Evolutionary conservation across 2,888 invertebrate species (phyloP).

Genomic region (Leucophenga montana): DNA sequence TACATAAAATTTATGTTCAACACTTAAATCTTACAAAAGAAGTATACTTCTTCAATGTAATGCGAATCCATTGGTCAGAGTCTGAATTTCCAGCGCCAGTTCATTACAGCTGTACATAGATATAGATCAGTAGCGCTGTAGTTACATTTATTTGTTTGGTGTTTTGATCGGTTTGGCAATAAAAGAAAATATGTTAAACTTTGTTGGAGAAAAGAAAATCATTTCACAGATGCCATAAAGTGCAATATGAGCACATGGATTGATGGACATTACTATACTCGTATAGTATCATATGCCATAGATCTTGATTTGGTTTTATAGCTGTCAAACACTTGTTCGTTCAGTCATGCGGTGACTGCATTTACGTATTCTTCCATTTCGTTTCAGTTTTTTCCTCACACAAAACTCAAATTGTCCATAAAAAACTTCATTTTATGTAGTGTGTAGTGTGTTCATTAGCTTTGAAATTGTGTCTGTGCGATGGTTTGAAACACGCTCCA

Average conservation of each 20-base stretch:
- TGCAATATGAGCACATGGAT: conserved; percentile 8
- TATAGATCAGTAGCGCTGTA: conserved; percentile 19
- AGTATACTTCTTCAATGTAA: too few species aligned
- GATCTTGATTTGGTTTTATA: neutral
- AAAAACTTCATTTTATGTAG: conserved; percentile 9
- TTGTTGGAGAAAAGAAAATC: neutral
- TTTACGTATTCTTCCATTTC: neutral
- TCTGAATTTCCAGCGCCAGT: neutral
- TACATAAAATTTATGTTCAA: too few species aligned
- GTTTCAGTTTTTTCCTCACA: neutral
- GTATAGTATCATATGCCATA: neutral
- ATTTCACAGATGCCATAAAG: neutral
- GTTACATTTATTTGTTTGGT: neutral
- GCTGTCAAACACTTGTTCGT: neutral
- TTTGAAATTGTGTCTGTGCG: neutral
- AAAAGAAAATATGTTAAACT: neutral
- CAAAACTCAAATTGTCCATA: neutral
- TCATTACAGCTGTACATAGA: neutral
- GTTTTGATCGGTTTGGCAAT: neutral
- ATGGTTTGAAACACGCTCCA: neutral
- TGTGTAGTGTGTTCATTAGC: neutral
- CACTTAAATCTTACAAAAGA: too few species aligned
- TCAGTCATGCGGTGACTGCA: neutral
- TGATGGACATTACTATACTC: neutral
- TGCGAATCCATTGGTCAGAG: too few species aligned